Evolutionary conservation across 2,888 invertebrate genomes (phyloP), one percentile per base, ranked within the genome.

Genomic region (Sphaerophoria taeniata): DNA sequence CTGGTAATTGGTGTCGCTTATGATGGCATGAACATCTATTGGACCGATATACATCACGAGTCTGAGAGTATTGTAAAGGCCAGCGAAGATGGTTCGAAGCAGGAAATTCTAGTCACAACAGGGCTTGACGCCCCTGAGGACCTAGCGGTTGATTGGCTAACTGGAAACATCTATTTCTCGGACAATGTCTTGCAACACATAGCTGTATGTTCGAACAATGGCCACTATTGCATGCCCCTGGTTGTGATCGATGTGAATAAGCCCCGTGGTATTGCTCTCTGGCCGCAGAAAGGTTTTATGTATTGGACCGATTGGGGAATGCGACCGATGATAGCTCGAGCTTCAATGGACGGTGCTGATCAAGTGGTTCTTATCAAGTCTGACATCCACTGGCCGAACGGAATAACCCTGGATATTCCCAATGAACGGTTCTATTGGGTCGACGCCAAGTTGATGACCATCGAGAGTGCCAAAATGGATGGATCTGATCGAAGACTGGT

Each of bases 241-340:
- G 92, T 94, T 16, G 94, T 94, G 1, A 92, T 94, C 51, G 93
- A 94, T 70, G 93, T 94, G 4, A 93, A 95, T 75, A 95, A 94
- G 89, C 95, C 97, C 0, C 93, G 95, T 86, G 95, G 94, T 53
- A 93, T 97, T 69, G 95, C 94, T 0, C 91, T 97, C 6, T 93
- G 96, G 92, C 95, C 96, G 0, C 89, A 90, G 65, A 93, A 93
- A 43, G 96, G 96, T 94, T 95, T 92, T 88, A 96, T 99, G 95
- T 98, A 95, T 92, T 99, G 98, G 98, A 95, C 97, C 0, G 98
- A 98, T 91, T 98, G 97, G 96, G 96, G 96, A 4, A 89, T 91
- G 0, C 93, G 92, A 9, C 94, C 96, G 0, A 94, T 95, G 89
- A 97, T 99, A 88, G 96, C 95, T 88, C 93, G 93, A 7, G 94